These are phyloP conservation scores for Epinephelus lanceolatus DNA, from an alignment of 2,113 vertebrate species.

Conservation along the genomic window DNA sequence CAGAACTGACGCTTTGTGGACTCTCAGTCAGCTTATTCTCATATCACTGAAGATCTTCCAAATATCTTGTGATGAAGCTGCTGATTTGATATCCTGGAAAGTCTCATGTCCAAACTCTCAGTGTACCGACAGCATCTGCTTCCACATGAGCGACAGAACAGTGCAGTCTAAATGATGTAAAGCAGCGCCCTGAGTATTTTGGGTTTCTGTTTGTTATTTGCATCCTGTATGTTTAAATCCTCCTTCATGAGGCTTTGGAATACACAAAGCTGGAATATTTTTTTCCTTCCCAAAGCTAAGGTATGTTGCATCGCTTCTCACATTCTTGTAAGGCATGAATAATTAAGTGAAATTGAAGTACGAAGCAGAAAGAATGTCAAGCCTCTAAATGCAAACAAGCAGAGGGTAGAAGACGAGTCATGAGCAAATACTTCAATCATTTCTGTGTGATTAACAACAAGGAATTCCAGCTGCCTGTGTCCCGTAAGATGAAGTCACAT, in stretches of 20 bases:
- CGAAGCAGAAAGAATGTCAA: constrained; percentile 73
- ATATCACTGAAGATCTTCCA: constrained; percentile 34
- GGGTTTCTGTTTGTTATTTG: constrained; percentile 39
- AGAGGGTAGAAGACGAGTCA: constrained; percentile 34
- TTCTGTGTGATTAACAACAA: constrained; percentile 33
- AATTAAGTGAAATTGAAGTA: constrained; percentile 67
- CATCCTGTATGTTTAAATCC: constrained; percentile 35
- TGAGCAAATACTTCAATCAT: constrained; percentile 20
- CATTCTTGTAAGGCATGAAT: constrained; percentile 70
- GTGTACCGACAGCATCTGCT: constrained; percentile 20
- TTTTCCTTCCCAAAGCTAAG: constrained; percentile 1
- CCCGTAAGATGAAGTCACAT: constrained; percentile 26
- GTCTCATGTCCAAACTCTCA: background rate
- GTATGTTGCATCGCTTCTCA: constrained; percentile 44
- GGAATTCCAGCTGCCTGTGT: constrained; percentile 20
- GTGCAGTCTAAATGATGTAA: constrained; percentile 33
- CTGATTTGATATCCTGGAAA: constrained; percentile 15
- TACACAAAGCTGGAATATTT: constrained; percentile 10
- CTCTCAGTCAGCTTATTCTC: constrained; percentile 29
- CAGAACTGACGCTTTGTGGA: constrained; percentile 12
- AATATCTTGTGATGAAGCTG: constrained; percentile 24
- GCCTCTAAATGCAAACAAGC: constrained; percentile 55
- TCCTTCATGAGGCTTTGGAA: constrained; percentile 29
- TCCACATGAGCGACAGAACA: constrained; percentile 7
- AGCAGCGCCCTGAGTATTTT: constrained; percentile 11